Evolutionary conservation across 2,113 vertebrate species (phyloP), one percentile per base, ranked within the genome.

Genomic region (Marcusenius ussheri): DNA sequence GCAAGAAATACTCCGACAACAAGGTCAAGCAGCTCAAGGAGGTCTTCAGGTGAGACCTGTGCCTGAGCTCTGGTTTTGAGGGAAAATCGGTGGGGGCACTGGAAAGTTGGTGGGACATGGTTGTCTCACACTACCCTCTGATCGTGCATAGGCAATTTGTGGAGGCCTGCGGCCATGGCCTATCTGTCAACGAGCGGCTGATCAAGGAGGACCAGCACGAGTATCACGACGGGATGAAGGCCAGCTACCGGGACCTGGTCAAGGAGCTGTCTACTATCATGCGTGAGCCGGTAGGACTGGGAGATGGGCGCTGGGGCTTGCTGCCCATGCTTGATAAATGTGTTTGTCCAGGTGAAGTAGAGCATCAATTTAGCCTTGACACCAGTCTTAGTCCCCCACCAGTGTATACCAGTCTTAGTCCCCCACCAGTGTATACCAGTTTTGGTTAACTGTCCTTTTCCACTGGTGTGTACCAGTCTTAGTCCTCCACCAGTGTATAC

Each of bases 151-250:
- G 98, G 95, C 98, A 99, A 94, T 99, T 99, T 93, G 98, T 99
- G 91, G 98, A 99, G 90, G 96, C 98, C 62, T 99, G 98, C 13
- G 98, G 98, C 19, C 97, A 98, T 83, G 98, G 95, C 45, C 94
- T 99, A 80, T 95, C 94, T 0, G 93, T 99, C 77, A 99, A 99
- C 9, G 98, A 99, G 91, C 95, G 96, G 17, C 96, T 99, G 90
- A 99, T 99, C 93, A 99, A 99, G 93, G 98, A 99, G 94, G 98
- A 99, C 95, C 98, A 99, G 92, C 94, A 98, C 90, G 98, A 99
- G 92, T 99, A 99, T 91, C 98, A 99, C 24, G 98, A 99, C 83
- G 98, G 99, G 95, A 98, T 99, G 97, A 99, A 99, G 91, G 97
- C 97, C 31, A 99, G 97, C 95, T 99, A 99, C 94, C 95, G 96